Base-by-base conservation (phyloP, 1,140 invertebrate species). In the Contarinia nasturtii region DNA sequence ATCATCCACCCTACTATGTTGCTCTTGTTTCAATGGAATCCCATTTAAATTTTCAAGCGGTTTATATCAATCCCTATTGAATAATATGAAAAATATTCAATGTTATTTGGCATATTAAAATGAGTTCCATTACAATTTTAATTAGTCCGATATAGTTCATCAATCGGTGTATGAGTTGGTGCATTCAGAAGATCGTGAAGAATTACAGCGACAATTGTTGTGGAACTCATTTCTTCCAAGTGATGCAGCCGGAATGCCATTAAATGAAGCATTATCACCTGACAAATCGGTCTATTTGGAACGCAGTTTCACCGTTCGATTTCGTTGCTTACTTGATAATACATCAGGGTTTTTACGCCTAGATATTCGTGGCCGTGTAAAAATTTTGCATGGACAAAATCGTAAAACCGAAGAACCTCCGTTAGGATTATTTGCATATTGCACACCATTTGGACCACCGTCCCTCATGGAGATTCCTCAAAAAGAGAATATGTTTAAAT, bases 141-240 rank as follows among this genome's bases (percentile, higher is more conserved):
- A 51, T 50, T 54, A 98, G 93, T 98, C 93, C 49, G 95, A 98
- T 67, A 95, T 98, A 53, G 91, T 98, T 40, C 94, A 98, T 66
- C 94, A 98, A 66, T 93, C 90, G 51, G 91, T 98, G 18, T 96
- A 96, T 74, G 94, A 98, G 65, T 69, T 98, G 60, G 94, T 98
- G 36, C 95, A 98, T 68, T 96, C 91, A 1, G 95, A 98, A 69
- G 95, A 98, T 64, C 72, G 95, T 14, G 94, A 98, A 65, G 94
- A 98, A 63, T 75, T 98, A 21, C 92, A 97, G 64, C 68, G 89
- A 40, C 94, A 98, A 63, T 68, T 98, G 51, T 81, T 90, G 68
- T 98, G 92, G 92, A 94, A 94, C 67, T 89, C 88, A 17, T 89
- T 90, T 64, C 71, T 95, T 48, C 86, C 88, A 52, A 77, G 80